These are phyloP conservation scores for Anolis sagrei DNA, from an alignment of 2,113 vertebrate genomes.

Conservation along the genomic window DNA sequence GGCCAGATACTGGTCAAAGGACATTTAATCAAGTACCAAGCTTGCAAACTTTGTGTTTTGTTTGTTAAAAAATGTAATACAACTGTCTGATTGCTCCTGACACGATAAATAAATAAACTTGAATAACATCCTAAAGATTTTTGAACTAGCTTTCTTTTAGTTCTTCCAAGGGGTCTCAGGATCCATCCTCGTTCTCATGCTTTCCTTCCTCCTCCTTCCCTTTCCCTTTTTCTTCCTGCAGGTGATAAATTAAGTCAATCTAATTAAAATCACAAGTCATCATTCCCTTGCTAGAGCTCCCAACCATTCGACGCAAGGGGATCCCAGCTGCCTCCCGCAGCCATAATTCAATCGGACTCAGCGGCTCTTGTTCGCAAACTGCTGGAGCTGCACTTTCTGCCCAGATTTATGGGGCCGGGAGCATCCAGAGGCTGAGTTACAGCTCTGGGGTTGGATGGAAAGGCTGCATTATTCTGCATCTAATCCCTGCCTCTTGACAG, in stretches of 20 bases:
- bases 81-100: neutral
- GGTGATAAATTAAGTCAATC: conserved; percentile 81
- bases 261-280: conserved; percentile 77
- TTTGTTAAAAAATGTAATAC: too few species aligned
- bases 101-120: too few species aligned
- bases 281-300: conserved; percentile 66
- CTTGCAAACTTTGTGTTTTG: too few species aligned
- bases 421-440: conserved; percentile 79
- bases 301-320: conserved; percentile 68
- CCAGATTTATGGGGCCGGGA: conserved; percentile 79
- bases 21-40: too few species aligned
- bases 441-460: conserved; percentile 73
- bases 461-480: conserved; percentile 79
- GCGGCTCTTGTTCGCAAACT: conserved; percentile 70
- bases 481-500: conserved; percentile 75
- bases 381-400: conserved; percentile 79
- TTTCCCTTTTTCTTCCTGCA: conserved; percentile 37
- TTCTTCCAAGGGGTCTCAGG: conserved; percentile 28
- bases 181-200: conserved; percentile 30
- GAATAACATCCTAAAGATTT: neutral
- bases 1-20: too few species aligned
- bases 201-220: conserved; percentile 29
- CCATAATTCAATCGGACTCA: conserved; percentile 76
- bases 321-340: conserved; percentile 60
- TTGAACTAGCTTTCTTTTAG: neutral